Conservation (phyloP, 2,888 invertebrate genomes). For the Chironomus tentans region DNA sequence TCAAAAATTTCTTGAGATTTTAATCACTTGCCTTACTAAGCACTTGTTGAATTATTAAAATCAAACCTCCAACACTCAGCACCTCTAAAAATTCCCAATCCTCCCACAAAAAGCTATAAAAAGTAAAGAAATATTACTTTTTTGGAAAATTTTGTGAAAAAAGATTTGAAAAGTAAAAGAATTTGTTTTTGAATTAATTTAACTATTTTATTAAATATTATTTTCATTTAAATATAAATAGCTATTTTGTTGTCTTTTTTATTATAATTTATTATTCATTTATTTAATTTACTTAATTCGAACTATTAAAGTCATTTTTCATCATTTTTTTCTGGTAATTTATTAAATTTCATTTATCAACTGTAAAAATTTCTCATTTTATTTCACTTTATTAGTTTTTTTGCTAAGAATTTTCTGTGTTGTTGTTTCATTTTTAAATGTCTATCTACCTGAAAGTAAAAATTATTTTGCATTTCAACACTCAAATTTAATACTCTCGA, state of each 20-base stretch:
- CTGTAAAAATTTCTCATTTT: constrained; percentile 2
- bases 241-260: neutral
- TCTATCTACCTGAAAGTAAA: constrained; percentile 24
- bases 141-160: neutral
- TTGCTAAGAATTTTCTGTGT: neutral
- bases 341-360: neutral
- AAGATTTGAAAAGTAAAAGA: neutral
- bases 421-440: neutral
- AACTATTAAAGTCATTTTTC: neutral
- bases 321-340: too few species aligned
- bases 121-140: neutral
- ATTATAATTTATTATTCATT: neutral
- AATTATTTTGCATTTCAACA: constrained; percentile 20
- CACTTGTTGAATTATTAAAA: too few species aligned
- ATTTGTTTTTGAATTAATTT: neutral
- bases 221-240: too few species aligned
- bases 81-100: neutral
- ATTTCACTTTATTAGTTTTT: neutral
- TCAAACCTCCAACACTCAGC: neutral
- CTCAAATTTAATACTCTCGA: neutral
- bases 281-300: neutral
- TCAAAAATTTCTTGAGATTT: too few species aligned
- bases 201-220: neutral
- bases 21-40: too few species aligned
- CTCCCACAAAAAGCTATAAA: neutral